Conservation (phyloP, 2,888 invertebrate species). For the Vesta saturnalis region DNA sequence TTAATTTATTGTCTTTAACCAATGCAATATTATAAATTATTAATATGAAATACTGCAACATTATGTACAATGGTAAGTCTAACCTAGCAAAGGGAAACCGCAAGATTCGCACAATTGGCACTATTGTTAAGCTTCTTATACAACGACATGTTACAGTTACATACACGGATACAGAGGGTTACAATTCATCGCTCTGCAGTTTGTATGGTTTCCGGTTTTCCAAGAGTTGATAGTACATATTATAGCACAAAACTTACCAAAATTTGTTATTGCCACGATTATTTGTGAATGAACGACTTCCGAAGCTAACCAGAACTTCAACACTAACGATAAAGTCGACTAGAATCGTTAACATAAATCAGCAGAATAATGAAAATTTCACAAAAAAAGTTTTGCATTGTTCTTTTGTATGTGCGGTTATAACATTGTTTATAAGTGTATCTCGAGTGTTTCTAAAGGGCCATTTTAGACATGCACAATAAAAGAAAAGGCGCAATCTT, state of each 20-base stretch:
- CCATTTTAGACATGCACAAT: neutral
- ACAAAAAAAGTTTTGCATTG: constrained; percentile 5
- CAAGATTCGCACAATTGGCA: constrained; percentile 55
- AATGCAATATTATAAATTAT: too few species aligned
- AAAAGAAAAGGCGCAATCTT: constrained; percentile 12
- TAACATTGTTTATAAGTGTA: constrained; percentile 13
- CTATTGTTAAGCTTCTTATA: constrained; percentile 56
- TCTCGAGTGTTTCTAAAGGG: constrained; percentile 11
- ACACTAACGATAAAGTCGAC: constrained; percentile 1
- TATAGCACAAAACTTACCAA: constrained; percentile 34
- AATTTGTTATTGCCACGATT: constrained; percentile 25
- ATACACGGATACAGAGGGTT: constrained; percentile 23
- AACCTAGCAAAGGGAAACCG: constrained; percentile 48
- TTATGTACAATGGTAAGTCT: constrained; percentile 36
- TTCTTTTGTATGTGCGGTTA: constrained; percentile 9
- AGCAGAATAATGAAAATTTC: constrained; percentile 1
- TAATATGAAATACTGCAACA: constrained; percentile 17
- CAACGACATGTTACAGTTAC: constrained; percentile 48
- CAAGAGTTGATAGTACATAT: constrained; percentile 31
- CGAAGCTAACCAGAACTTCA: constrained; percentile 27
- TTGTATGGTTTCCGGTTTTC: constrained; percentile 36
- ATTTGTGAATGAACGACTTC: constrained; percentile 25
- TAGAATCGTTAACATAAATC: neutral
- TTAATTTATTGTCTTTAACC: too few species aligned
- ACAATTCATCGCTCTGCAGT: constrained; percentile 37